Evolutionary conservation across 2,888 invertebrate genomes (phyloP).

Genomic region (Lasiommata megera): DNA sequence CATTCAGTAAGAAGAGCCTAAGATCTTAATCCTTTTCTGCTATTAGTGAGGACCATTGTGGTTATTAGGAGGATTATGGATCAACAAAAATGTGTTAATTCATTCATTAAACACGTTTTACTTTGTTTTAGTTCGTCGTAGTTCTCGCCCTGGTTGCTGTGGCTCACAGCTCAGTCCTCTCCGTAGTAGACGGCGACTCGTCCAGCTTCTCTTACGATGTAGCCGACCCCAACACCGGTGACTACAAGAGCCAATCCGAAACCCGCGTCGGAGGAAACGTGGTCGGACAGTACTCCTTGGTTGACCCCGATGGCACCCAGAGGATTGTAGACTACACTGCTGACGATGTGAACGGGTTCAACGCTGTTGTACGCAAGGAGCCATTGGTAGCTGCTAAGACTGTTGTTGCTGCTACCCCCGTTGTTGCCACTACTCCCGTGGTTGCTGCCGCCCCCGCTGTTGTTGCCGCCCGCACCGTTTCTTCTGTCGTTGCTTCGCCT

Average conservation of each 20-base stretch:
- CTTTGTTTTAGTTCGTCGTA: conserved; percentile 59
- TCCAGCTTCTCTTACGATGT: conserved; percentile 77
- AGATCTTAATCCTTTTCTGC: too few relatives aligned
- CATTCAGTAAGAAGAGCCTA: too few relatives aligned
- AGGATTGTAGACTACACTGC: conserved; percentile 79
- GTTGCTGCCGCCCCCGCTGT: conserved; percentile 23
- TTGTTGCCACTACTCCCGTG: conserved; percentile 32
- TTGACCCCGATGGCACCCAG: conserved; percentile 77
- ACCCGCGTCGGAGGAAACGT: conserved; percentile 72
- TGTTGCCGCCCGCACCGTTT: conserved; percentile 28
- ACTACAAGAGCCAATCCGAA: conserved; percentile 79
- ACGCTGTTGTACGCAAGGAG: conserved; percentile 78
- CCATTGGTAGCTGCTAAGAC: conserved; percentile 45
- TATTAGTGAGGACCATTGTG: too few relatives aligned
- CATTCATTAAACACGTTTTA: conserved; percentile 3
- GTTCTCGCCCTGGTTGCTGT: conserved; percentile 65
- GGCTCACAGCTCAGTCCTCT: conserved; percentile 71
- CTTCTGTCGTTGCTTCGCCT: not conserved
- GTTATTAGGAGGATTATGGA: too few relatives aligned
- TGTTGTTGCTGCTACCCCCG: conserved; percentile 29
- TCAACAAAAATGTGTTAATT: too few relatives aligned
- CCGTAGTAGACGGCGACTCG: conserved; percentile 49
- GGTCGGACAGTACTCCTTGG: conserved; percentile 76
- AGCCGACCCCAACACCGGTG: conserved; percentile 79
- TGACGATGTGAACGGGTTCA: conserved; percentile 75